A percentile compares a stretch with the other conserved stretches of the same genome.
Conservation (phyloP, 2,888 invertebrate genomes). For the Sphinx pinastri region DNA sequence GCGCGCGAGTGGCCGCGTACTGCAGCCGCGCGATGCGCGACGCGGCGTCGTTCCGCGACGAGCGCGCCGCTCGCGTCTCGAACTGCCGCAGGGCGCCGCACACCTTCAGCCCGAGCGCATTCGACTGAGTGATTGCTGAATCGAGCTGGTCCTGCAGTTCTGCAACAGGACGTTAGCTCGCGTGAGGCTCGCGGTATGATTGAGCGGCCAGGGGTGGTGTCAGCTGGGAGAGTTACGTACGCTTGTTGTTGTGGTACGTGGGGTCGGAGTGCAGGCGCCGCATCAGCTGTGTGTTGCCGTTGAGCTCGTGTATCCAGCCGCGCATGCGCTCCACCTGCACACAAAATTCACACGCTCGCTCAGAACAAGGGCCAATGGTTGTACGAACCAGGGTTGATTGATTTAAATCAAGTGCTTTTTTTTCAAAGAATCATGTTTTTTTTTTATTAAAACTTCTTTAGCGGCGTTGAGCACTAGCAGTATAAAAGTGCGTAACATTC, state of each 20-base stretch:
- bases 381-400: no score
- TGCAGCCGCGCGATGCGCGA: constrained; percentile 75
- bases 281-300: constrained; percentile 75
- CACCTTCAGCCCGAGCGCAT: constrained; percentile 78
- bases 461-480: no score
- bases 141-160: constrained; percentile 86
- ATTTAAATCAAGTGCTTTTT: no score
- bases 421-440: no score
- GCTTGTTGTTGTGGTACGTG: constrained; percentile 70
- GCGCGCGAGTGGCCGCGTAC: constrained; percentile 72
- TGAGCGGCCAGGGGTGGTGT: background rate
- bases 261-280: constrained; percentile 84
- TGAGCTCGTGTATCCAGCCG: constrained; percentile 78
- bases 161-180: constrained; percentile 47
- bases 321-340: constrained; percentile 78
- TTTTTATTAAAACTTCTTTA: no score
- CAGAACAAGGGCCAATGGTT: no score
- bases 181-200: background rate
- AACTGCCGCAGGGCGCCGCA: constrained; percentile 82
- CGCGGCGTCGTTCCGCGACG: constrained; percentile 68
- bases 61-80: constrained; percentile 53
- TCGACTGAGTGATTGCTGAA: constrained; percentile 78
- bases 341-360: constrained; percentile 13
- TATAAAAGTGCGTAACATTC: no score
- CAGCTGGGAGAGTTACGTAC: constrained; percentile 47